phyloP scores from a whole-genome alignment of 2,888 invertebrate genomes.

The Nycteola revayana region DNA sequence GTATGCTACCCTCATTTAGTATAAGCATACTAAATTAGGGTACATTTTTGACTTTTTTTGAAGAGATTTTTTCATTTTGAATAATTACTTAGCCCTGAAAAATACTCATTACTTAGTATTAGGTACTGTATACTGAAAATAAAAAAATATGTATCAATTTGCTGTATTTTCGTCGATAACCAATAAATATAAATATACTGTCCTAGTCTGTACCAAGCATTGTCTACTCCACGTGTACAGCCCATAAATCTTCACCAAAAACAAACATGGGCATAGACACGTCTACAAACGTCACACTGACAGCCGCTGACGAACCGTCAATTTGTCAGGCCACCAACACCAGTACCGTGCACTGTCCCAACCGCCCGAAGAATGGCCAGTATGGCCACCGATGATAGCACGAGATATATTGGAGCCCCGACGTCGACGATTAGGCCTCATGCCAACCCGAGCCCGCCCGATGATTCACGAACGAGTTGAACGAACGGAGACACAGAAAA shows the following conservation, averaged over 20 bases:
- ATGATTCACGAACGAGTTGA: slow-evolving; percentile 75
- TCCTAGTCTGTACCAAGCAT: no score
- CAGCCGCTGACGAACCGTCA: slow-evolving; percentile 58
- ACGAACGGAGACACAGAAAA: slow-evolving; percentile 33
- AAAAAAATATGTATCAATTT: no score
- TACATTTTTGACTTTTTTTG: no score
- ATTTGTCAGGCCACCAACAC: slow-evolving; percentile 74
- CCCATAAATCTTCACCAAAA: slow-evolving; percentile 12
- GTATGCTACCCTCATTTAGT: no score
- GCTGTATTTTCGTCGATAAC: no score
- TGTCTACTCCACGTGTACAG: no score
- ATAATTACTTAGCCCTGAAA: no score
- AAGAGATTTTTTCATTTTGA: no score
- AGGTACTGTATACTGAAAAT: no score
- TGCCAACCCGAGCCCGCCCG: slow-evolving; percentile 66
- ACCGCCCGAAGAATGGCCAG: slow-evolving; percentile 73
- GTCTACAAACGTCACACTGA: slow-evolving; percentile 40
- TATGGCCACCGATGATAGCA: slow-evolving; percentile 75
- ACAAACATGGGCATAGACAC: slow-evolving; percentile 22
- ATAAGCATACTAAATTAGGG: no score
- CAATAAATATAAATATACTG: no score
- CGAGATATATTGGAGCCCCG: slow-evolving; percentile 70
- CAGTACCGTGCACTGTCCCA: slow-evolving; percentile 67
- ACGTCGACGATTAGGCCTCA: slow-evolving; percentile 74
- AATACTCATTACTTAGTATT: no score